phyloP scores from a whole-genome alignment of 2,888 invertebrate genomes.

The Sycophila texana region DNA sequence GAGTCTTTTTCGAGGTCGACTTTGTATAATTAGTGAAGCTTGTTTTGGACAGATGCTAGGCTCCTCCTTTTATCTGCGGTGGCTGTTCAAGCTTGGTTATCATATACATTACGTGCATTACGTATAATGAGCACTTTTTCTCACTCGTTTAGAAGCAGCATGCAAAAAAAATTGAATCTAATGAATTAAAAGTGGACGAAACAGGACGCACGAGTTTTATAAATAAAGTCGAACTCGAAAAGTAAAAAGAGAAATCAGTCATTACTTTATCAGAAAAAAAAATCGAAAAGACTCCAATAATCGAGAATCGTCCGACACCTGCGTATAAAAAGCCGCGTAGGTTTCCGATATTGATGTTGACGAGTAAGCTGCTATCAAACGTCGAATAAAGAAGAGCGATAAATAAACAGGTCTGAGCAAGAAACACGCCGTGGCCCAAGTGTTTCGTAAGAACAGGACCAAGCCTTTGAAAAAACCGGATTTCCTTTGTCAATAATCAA shows the following conservation, averaged over 20 bases:
- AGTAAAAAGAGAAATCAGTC: too few relatives aligned
- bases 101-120: slow-evolving; percentile 16
- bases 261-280: too few relatives aligned
- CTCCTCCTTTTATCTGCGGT: slow-evolving; percentile 20
- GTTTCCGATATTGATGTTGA: too few relatives aligned
- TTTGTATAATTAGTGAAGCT: slow-evolving; percentile 28
- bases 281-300: too few relatives aligned
- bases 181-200: background rate
- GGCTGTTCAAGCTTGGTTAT: slow-evolving; percentile 9
- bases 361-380: too few relatives aligned
- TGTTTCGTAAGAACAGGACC: too few relatives aligned
- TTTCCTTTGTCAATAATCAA: background rate
- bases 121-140: slow-evolving; percentile 15
- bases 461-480: background rate
- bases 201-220: background rate
- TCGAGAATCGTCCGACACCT: too few relatives aligned
- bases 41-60: slow-evolving; percentile 2
- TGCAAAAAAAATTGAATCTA: background rate
- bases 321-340: too few relatives aligned
- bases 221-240: too few relatives aligned
- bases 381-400: too few relatives aligned
- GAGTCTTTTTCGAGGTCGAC: background rate
- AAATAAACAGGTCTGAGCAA: too few relatives aligned
- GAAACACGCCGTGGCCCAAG: too few relatives aligned
- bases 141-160: slow-evolving; percentile 7